Percentiles rank a stretch among this genome's conserved stretches.
Evolutionary conservation across 2,888 invertebrate species (phyloP).

Genomic region (Leistus spinibarbis): DNA sequence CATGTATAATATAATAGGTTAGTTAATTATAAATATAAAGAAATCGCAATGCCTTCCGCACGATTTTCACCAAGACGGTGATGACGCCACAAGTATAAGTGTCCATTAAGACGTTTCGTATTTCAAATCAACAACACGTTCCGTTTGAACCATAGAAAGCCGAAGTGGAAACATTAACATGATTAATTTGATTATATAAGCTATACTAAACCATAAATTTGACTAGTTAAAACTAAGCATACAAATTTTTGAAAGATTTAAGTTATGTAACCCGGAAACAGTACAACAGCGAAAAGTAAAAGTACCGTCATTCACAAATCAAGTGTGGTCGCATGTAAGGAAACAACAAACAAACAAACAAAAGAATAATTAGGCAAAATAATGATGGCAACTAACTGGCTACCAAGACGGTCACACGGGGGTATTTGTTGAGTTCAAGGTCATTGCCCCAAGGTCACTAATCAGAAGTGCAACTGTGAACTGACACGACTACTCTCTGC

Average conservation of each 20-base stretch:
- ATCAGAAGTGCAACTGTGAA: slow-evolving; percentile 8
- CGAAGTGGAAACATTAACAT: background rate
- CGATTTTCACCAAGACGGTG: too few relatives aligned
- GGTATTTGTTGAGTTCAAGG: slow-evolving; percentile 21
- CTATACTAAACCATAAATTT: background rate
- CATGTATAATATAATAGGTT: too few relatives aligned
- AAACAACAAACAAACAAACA: background rate
- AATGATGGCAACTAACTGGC: background rate
- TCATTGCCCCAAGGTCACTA: slow-evolving; percentile 38
- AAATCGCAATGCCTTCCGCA: too few relatives aligned
- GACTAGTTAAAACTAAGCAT: background rate
- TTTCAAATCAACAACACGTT: background rate
- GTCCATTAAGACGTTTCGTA: background rate
- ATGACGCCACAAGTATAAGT: too few relatives aligned
- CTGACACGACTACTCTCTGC: background rate
- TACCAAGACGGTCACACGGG: slow-evolving; percentile 5
- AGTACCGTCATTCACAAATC: background rate
- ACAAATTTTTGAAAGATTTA: background rate
- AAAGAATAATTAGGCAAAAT: too few relatives aligned
- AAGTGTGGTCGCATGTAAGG: background rate
- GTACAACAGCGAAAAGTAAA: too few relatives aligned
- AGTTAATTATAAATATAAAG: too few relatives aligned
- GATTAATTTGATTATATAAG: background rate
- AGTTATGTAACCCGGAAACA: too few relatives aligned
- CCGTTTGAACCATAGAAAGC: too few relatives aligned